Percentiles rank a stretch among this genome's conserved stretches.
These are phyloP conservation scores for Taeniopygia guttata DNA, from an alignment of 2,797 vertebrate genomes.

Conservation along the genomic window DNA sequence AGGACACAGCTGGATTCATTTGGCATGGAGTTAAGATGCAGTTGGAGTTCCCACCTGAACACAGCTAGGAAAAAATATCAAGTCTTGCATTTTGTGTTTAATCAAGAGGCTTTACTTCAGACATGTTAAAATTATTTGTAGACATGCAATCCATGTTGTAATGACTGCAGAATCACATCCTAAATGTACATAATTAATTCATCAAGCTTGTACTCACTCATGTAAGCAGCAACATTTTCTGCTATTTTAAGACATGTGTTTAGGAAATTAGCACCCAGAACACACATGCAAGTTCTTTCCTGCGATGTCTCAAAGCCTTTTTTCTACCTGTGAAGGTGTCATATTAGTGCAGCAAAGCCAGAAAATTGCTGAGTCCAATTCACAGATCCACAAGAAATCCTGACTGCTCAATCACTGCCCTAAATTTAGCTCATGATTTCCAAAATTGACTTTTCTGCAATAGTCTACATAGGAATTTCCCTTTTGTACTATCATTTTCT, in stretches of 20 bases:
- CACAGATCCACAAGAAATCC: background rate
- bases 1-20: background rate
- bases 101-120: background rate
- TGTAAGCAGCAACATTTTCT: background rate
- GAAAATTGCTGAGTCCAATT: background rate
- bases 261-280: background rate
- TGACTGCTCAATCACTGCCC: slow-evolving; percentile 1
- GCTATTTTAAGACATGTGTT: background rate
- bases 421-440: slow-evolving; percentile 20
- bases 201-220: background rate
- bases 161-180: background rate
- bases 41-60: background rate
- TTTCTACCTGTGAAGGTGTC: background rate
- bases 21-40: background rate
- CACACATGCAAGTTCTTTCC: background rate
- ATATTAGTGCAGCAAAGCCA: slow-evolving; percentile 40
- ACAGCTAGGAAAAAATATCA: background rate
- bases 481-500: background rate
- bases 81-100: background rate
- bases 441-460: background rate
- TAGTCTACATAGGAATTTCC: background rate
- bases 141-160: background rate
- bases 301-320: background rate
- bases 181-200: slow-evolving; percentile 26
- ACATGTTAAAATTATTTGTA: background rate